Evolutionary conservation across 2,888 invertebrate species (phyloP).

Genomic region (Glaucopsyche alexis): DNA sequence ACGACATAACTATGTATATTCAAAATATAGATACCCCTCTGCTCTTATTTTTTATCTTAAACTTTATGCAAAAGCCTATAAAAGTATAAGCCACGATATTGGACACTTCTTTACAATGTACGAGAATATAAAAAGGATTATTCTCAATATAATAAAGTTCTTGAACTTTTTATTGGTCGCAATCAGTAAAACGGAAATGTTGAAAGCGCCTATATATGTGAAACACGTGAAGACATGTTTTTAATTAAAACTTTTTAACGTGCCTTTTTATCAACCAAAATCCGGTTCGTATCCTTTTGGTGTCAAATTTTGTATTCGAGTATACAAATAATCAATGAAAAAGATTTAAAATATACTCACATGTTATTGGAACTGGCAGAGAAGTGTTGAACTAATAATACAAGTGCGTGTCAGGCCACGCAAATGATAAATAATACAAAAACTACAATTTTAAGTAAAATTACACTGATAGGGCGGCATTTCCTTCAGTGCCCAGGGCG

Average conservation of each 20-base stretch:
- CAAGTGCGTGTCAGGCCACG: too few species aligned
- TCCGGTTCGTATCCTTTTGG: slow-evolving; percentile 21
- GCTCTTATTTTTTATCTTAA: too few species aligned
- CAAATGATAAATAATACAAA: too few species aligned
- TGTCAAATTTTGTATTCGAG: slow-evolving; percentile 3
- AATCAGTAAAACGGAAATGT: slow-evolving; percentile 19
- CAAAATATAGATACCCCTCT: too few species aligned
- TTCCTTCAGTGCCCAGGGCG: too few species aligned
- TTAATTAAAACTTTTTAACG: slow-evolving; percentile 22
- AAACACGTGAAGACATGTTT: slow-evolving; percentile 21
- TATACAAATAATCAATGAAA: neutral
- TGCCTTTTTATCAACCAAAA: neutral
- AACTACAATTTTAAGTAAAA: too few species aligned
- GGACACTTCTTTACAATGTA: neutral
- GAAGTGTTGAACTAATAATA: too few species aligned
- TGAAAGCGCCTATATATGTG: neutral
- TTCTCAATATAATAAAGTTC: neutral
- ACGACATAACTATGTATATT: too few species aligned
- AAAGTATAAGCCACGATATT: too few species aligned
- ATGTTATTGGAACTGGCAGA: neutral
- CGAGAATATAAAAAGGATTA: neutral
- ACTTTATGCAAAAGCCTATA: too few species aligned
- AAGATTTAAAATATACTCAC: neutral
- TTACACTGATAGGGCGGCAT: too few species aligned
- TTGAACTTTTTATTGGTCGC: slow-evolving; percentile 2